Evolutionary conservation across 2,888 invertebrate species (phyloP), one percentile per base, ranked within the genome.

Genomic region (Thumatha senex): DNA sequence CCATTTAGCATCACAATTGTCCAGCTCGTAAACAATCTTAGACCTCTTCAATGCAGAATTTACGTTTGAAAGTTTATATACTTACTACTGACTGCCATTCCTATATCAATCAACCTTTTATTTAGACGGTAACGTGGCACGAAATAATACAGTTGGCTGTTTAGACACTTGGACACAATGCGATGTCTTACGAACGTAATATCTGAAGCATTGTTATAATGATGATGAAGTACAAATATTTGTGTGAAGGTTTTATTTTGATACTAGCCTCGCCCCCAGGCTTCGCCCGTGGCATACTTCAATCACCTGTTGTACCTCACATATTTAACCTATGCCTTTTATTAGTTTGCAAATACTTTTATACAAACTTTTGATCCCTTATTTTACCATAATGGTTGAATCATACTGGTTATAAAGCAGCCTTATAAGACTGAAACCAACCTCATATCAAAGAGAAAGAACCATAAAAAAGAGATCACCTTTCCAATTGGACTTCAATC

Each of bases 91-190:
- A n/a, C 46, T 45, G 46, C 35, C 34, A 38, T 52, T 51, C 48
- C 51, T 46, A 36, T 56, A 49, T 54, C 55, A 58, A 56, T 60
- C 61, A 61, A 51, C 39, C 9, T 40, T 1, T 58, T 56, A 60
- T 65, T 54, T 39, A 47, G 15, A 15, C 46, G 13, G 18, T 44
- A 49, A 58, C 43, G 46, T 7, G n/a, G 13, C 52, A 40, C 8
- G 65, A 57, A 64, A 64, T 62, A 54, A 68, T 31, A 11, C 7
- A 34, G 39, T 30, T 53, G 51, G 56, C 55, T 40, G 18, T 40
- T 51, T 14, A 36, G 49, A 54, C 54, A 51, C 40, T 54, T 51
- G 42, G 13, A 12, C 14, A 39, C 31, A 38, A 43, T 49, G 45
- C 15, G 33, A 10, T 36, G 40, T 56, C 51, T 51, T 48, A 46